phyloP scores from a whole-genome alignment of 92 coral and sea anemone species.

The Heliopora coerulea region DNA sequence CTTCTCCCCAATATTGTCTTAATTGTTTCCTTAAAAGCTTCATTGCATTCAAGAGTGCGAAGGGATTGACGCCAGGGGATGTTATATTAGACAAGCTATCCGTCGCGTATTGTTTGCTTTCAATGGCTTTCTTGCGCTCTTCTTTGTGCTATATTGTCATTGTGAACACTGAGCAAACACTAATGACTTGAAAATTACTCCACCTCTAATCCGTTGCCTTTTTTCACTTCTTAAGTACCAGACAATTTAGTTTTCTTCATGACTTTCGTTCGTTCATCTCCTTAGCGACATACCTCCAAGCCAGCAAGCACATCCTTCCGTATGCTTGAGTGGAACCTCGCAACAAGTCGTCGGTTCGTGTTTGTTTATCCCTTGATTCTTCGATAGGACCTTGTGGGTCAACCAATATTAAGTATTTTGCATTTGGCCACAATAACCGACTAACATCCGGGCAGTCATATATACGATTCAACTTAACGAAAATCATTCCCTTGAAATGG shows the following conservation, averaged over 20 bases:
- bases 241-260: background rate
- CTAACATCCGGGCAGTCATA: no score
- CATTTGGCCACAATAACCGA: no score
- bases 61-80: constrained; percentile 14
- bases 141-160: constrained; percentile 33
- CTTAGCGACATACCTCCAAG: background rate
- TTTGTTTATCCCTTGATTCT: background rate
- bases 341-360: background rate
- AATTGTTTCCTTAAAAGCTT: constrained; percentile 35
- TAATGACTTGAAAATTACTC: constrained; percentile 11
- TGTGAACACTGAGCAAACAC: constrained; percentile 26
- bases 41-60: background rate
- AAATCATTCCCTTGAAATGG: no score
- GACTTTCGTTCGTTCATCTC: background rate
- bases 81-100: constrained; percentile 35
- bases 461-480: no score
- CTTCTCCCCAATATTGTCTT: constrained; percentile 11
- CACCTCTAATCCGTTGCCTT: constrained; percentile 11
- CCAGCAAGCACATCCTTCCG: background rate
- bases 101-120: constrained; percentile 22
- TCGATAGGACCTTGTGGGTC: background rate
- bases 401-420: background rate
- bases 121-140: background rate
- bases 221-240: constrained; percentile 10
- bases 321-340: background rate